phyloP scores from a whole-genome alignment of 2,113 vertebrate genomes.

The Dascyllus trimaculatus region DNA sequence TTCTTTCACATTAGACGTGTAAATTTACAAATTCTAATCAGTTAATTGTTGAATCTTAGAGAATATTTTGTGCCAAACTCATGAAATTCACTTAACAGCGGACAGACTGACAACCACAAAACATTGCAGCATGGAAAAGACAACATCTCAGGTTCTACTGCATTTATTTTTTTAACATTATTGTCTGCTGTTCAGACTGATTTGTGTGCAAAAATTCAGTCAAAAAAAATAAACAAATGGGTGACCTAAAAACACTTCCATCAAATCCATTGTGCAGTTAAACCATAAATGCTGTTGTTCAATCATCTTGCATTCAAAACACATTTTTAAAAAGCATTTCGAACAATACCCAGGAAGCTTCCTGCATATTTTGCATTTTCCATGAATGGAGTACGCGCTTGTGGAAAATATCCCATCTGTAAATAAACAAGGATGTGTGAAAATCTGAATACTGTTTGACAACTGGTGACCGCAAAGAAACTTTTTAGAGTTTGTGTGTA shows the following conservation, averaged over 20 bases:
- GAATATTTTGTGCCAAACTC: too few relatives aligned
- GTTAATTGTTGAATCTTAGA: too few relatives aligned
- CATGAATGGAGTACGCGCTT: not conserved
- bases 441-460: conserved; percentile 8
- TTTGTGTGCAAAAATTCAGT: not conserved
- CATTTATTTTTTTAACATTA: too few relatives aligned
- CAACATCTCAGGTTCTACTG: too few relatives aligned
- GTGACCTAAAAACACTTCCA: not conserved
- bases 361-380: conserved; percentile 26
- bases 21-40: too few relatives aligned
- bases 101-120: too few relatives aligned
- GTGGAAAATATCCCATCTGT: conserved; percentile 16
- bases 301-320: too few relatives aligned
- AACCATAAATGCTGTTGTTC: not conserved
- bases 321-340: too few relatives aligned
- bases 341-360: not conserved
- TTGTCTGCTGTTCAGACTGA: not conserved
- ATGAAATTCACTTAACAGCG: too few relatives aligned
- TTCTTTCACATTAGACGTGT: too few relatives aligned
- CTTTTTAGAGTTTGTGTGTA: too few relatives aligned
- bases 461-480: not conserved
- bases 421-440: conserved; percentile 32
- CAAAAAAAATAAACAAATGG: not conserved
- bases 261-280: not conserved
- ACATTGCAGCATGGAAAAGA: too few relatives aligned